These are phyloP conservation scores for Xestobium rufovillosum DNA, from an alignment of 2,888 invertebrate genomes.

Conservation along the genomic window DNA sequence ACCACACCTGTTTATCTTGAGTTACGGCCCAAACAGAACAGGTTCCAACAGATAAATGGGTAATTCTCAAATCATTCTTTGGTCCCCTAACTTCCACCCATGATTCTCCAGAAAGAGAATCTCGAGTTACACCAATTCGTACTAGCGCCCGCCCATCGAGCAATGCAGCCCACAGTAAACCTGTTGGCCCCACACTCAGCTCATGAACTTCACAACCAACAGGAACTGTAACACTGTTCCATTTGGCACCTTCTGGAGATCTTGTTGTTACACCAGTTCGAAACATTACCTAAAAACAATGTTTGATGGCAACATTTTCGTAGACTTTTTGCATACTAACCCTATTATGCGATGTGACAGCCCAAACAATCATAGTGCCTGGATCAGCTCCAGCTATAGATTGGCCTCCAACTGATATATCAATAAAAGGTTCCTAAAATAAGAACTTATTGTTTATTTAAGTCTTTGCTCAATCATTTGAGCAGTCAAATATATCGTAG, in stretches of 20 bases:
- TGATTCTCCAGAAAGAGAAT: slow-evolving; percentile 55
- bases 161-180: slow-evolving; percentile 80
- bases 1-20: slow-evolving; percentile 80
- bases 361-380: slow-evolving; percentile 81
- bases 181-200: slow-evolving; percentile 78
- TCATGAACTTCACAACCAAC: slow-evolving; percentile 76
- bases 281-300: slow-evolving; percentile 63
- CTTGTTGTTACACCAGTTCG: slow-evolving; percentile 71
- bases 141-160: slow-evolving; percentile 78
- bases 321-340: no score
- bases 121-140: slow-evolving; percentile 75
- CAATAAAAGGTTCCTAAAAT: slow-evolving; percentile 80
- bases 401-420: slow-evolving; percentile 80
- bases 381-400: slow-evolving; percentile 68
- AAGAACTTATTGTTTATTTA: no score
- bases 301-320: no score
- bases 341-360: slow-evolving; percentile 84
- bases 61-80: slow-evolving; percentile 59
- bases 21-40: slow-evolving; percentile 76
- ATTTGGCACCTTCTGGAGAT: slow-evolving; percentile 81
- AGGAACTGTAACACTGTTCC: slow-evolving; percentile 72
- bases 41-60: slow-evolving; percentile 73
- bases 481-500: no score
- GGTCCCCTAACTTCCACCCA: slow-evolving; percentile 80
- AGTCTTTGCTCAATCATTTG: no score